Evolutionary conservation across 2,113 vertebrate species (phyloP), one percentile per base, ranked within the genome.

Genomic region (Limanda limanda): DNA sequence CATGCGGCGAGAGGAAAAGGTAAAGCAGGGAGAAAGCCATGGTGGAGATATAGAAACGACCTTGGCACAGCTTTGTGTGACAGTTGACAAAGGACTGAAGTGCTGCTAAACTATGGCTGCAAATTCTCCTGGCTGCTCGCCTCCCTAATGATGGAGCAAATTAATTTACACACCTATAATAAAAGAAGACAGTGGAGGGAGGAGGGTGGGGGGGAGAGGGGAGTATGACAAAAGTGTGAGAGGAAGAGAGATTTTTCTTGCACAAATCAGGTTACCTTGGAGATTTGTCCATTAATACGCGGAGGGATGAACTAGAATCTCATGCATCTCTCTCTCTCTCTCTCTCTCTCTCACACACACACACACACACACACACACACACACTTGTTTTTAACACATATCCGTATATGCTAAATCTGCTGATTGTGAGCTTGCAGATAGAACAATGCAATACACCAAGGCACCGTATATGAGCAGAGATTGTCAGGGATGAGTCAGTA

Each of bases 91-190:
- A 85, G 73, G 45, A 76, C 52, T 63, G 17, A 27, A 51, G 35
- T 57, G 68, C 81, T 61, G 76, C 48, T 74, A 79, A 85, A 86
- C 78, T 79, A 72, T 76, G 83, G 76, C 77, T 69, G 61, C 76
- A 87, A 56, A 79, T 68, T 84, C 48, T 89, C 55, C 52, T n/a
- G 59, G 72, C 79, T 67, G 42, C 73, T 63, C 24, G 12, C 78
- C 74, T 73, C 56, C 48, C 83, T 82, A 79, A 85, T 7, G 55
- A 85, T 76, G 68, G 84, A 69, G 37, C 77, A 86, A 89, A 91
- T 84, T 47, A 77, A 89, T 88, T 82, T 76, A 75, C 64, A 79
- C 27, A 37, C 55, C 47, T 57, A 57, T 78, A 76, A 82, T 74
- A 48, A 82, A 79, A 54, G n/a, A 61, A 60, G 67, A 3, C 40